These are phyloP conservation scores for Morpho deidamia DNA, from an alignment of 2,888 invertebrate genomes.

Conservation along the genomic window DNA sequence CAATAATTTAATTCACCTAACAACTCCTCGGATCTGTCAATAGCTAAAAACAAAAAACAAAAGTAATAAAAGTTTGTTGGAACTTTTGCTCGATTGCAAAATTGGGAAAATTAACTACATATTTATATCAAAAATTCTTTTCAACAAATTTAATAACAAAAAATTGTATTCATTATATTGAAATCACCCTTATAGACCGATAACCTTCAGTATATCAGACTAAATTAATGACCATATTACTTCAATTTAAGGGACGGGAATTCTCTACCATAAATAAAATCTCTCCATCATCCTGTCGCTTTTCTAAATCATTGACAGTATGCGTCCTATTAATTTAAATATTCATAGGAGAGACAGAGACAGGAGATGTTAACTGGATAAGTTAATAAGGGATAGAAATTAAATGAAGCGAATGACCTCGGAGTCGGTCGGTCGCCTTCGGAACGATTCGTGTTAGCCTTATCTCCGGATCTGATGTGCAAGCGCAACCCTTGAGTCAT, in stretches of 20 bases:
- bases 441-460: conserved; percentile 43
- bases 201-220: conserved; percentile 3
- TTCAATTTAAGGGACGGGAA: conserved; percentile 51
- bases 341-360: conserved; percentile 52
- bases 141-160: too few species aligned
- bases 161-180: conserved; percentile 21
- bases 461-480: conserved; percentile 62
- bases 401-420: conserved; percentile 65
- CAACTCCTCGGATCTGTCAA: too few species aligned
- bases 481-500: conserved; percentile 50
- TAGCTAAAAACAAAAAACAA: too few species aligned
- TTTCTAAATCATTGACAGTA: conserved; percentile 57
- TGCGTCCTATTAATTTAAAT: conserved; percentile 50
- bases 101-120: too few species aligned
- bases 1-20: too few species aligned
- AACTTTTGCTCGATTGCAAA: too few species aligned
- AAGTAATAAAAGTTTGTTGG: too few species aligned
- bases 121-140: too few species aligned
- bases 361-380: conserved; percentile 30
- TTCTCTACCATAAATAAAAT: conserved; percentile 40
- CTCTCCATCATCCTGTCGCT: conserved; percentile 37
- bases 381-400: conserved; percentile 60
- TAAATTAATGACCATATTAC: conserved; percentile 40
- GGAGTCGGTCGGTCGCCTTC: conserved; percentile 49
- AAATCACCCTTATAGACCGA: conserved; percentile 28